Evolutionary conservation across 1,140 invertebrate genomes (phyloP), one percentile per base, ranked within the genome.

Genomic region (Pectinophora gossypiella): DNA sequence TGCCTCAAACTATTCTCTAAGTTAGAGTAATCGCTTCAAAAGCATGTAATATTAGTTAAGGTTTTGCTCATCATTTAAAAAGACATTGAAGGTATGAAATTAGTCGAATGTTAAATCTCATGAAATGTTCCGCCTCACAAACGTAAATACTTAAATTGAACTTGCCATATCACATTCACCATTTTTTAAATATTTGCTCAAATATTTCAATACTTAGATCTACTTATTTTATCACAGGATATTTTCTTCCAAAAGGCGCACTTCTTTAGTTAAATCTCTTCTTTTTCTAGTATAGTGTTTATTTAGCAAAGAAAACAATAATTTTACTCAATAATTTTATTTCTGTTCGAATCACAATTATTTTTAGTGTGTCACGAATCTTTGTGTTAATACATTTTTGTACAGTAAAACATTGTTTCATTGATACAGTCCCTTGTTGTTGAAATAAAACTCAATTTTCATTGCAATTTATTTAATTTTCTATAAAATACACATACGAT

Each of bases 401-500:
- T 40, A 40, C 36, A 40, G 1, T 15, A 40, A 38, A 15, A 16
- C 16, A 15, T 15, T 40, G 36, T 40, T 40, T 40, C 7, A 18
- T 40, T 40, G 36, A 32, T 7, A n/a, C 27, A 32, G 27, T 32
- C n/a, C 9, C n/a, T 9, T 9, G 27, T 32, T 7, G n/a, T 32
- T 3, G 27, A 16, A 40, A 15, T 40, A 40, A 40, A 15, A 40
- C 36, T 40, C 16, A 40, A 40, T 40, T 40, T n/a, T 15, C 3
- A 40, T 40, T 40, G 13, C 13, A 21, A 58, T 72, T 76, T 72
- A 61, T 84, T 84, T 84, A 79, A 79, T 86, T 85, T 84, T 82
- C 67, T 86, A 84, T 74, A 86, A 86, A 84, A 86, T 83, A 86
- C 83, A 86, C 80, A 84, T 84, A 86, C 76, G 76, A 77, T 83